Percentiles rank a stretch among this genome's conserved stretches.
Conservation (phyloP, 2,113 vertebrate species). For the Leptobrachium leishanense region DNA sequence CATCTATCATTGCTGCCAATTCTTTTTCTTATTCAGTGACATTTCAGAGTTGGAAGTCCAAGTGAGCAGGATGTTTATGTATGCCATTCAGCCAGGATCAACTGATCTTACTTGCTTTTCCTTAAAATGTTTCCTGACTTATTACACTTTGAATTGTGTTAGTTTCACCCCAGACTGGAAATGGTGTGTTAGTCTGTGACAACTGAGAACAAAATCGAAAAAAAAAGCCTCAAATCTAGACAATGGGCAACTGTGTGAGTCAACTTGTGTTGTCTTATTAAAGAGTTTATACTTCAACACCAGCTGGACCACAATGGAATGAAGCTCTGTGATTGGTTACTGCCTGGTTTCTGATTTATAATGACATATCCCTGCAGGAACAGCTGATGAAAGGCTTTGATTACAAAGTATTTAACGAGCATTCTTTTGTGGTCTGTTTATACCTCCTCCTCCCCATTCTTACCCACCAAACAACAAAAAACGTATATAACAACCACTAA, state of each 20-base stretch:
- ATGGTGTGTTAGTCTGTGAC: neutral
- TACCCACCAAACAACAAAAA: too few species aligned
- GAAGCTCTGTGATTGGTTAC: constrained; percentile 8
- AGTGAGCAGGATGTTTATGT: too few species aligned
- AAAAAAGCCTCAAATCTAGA: neutral
- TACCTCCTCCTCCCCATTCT: constrained; percentile 4
- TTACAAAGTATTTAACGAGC: neutral
- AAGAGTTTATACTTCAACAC: constrained; percentile 23
- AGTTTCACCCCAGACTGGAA: too few species aligned
- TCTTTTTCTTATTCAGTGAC: too few species aligned
- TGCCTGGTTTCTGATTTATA: constrained; percentile 15
- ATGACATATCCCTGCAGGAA: constrained; percentile 16
- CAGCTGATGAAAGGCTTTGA: constrained; percentile 30
- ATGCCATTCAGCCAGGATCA: too few species aligned
- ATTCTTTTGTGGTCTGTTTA: neutral
- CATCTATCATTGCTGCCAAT: too few species aligned
- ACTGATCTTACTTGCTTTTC: too few species aligned
- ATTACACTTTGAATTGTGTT: too few species aligned
- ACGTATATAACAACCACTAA: neutral
- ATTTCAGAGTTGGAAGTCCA: too few species aligned
- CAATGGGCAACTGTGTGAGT: constrained; percentile 5
- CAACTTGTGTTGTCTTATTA: neutral
- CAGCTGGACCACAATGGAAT: constrained; percentile 1
- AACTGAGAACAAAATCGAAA: neutral
- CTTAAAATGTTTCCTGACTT: too few species aligned